A percentile compares a stretch with the other conserved stretches of the same genome.
phyloP scores from a whole-genome alignment of 2,888 invertebrate species.

The Deilephila porcellus region DNA sequence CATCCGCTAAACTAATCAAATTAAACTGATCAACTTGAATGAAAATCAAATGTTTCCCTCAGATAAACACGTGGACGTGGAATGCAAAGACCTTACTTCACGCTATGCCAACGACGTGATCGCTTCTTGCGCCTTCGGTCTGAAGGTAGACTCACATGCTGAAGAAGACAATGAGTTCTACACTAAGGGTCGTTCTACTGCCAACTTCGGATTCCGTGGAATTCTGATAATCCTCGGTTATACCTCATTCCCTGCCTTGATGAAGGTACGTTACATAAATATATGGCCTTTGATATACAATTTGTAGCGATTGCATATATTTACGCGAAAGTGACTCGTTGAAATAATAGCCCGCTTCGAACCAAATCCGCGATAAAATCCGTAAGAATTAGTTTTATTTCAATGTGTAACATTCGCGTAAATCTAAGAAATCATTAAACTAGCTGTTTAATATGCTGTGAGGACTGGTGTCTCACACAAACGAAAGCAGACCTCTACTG shows the following conservation, averaged over 20 bases:
- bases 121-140: slow-evolving; percentile 78
- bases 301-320: too few relatives aligned
- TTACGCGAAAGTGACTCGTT: too few relatives aligned
- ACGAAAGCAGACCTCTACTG: too few relatives aligned
- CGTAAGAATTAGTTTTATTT: too few relatives aligned
- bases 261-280: slow-evolving; percentile 38
- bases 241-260: slow-evolving; percentile 41
- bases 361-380: too few relatives aligned
- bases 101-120: slow-evolving; percentile 81
- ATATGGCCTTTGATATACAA: too few relatives aligned
- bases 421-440: too few relatives aligned
- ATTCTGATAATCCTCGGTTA: slow-evolving; percentile 47
- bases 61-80: slow-evolving; percentile 57
- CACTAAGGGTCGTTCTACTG: slow-evolving; percentile 71
- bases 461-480: too few relatives aligned
- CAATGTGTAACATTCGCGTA: too few relatives aligned
- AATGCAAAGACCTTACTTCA: slow-evolving; percentile 72
- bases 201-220: slow-evolving; percentile 58
- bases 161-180: slow-evolving; percentile 83
- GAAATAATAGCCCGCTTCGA: too few relatives aligned
- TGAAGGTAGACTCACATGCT: slow-evolving; percentile 80
- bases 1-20: neutral
- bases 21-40: neutral
- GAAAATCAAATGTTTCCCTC: slow-evolving; percentile 10
- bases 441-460: too few relatives aligned